Evolutionary conservation across 2,888 invertebrate species (phyloP), one percentile per base, ranked within the genome.

Genomic region (Epistrophella euchroma): DNA sequence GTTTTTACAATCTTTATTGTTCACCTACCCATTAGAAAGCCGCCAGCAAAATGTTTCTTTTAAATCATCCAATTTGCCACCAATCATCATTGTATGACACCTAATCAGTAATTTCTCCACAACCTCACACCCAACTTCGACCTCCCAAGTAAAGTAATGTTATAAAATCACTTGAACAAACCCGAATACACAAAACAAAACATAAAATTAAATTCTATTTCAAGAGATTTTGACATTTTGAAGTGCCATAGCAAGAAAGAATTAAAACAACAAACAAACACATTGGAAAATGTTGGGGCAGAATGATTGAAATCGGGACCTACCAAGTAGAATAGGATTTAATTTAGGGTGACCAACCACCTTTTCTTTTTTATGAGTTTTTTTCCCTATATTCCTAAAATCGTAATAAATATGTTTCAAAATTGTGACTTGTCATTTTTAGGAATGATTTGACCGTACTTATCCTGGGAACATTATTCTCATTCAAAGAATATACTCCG

Each of bases 251-350:
- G 50, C 76, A 40, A 71, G 68, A 43, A 43, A 43, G 64, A 79
- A 79, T 79, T 84, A 66, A 79, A 74, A 74, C 40, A 83, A 83
- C 83, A 78, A 79, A 75, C 83, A 76, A 64, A 76, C 70, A 47
- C 13, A 32, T 60, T 47, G 55, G 32, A 70, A 28, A 32, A 84
- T n/a, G 13, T 28, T 47, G 28, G 45, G 43, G 62, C 6, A n/a
- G 37, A 35, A 58, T 58, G 58, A 19, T 58, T 58, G 58, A 58
- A 58, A 55, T 37, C 32, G 43, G 56, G 74, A 84, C 79, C 79
- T 62, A 71, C 79, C 68, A 78, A 78, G 83, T 40, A 52, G 35
- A 17, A 9, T 17, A 17, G 17, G 17, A 45, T 45, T 1, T 17
- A 55, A n/a, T 58, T 32, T 56, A 2, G 37, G 7, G 37, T 58